Conservation (phyloP, 1,140 invertebrate genomes). For the Heliconius melpomene region DNA sequence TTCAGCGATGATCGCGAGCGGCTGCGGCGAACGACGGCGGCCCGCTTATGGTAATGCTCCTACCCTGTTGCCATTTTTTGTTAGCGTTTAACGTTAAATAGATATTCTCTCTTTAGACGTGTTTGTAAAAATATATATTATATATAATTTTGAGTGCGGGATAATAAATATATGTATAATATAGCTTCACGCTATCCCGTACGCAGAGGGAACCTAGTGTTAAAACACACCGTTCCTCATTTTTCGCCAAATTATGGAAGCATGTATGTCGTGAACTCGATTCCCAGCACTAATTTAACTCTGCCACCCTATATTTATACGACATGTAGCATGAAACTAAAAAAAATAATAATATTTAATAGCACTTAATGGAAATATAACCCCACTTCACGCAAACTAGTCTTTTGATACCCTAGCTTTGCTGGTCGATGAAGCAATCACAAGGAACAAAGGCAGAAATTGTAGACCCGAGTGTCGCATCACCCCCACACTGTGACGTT, state of each 20-base stretch:
- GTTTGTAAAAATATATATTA: neutral
- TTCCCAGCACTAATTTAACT: too few species aligned
- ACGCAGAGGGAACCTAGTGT: too few species aligned
- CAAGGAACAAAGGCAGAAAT: constrained; percentile 14
- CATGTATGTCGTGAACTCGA: too few species aligned
- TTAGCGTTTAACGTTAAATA: neutral
- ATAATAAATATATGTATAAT: too few species aligned
- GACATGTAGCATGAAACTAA: too few species aligned
- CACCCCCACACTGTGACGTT: neutral
- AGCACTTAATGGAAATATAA: neutral
- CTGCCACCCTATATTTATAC: too few species aligned
- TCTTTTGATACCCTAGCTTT: neutral
- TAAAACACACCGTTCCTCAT: too few species aligned
- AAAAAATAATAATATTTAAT: neutral
- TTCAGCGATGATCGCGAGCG: neutral
- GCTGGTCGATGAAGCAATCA: constrained; percentile 24
- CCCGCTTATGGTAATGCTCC: neutral
- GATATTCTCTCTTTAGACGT: neutral
- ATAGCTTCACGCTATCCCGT: too few species aligned
- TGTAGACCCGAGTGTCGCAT: constrained; percentile 9
- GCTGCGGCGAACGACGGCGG: constrained; percentile 1
- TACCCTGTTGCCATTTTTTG: neutral
- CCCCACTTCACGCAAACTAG: neutral
- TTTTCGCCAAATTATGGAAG: too few species aligned
- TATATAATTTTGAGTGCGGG: too few species aligned